These are phyloP conservation scores for Calypte anna DNA, from an alignment of 2,113 vertebrate genomes.

Conservation along the genomic window DNA sequence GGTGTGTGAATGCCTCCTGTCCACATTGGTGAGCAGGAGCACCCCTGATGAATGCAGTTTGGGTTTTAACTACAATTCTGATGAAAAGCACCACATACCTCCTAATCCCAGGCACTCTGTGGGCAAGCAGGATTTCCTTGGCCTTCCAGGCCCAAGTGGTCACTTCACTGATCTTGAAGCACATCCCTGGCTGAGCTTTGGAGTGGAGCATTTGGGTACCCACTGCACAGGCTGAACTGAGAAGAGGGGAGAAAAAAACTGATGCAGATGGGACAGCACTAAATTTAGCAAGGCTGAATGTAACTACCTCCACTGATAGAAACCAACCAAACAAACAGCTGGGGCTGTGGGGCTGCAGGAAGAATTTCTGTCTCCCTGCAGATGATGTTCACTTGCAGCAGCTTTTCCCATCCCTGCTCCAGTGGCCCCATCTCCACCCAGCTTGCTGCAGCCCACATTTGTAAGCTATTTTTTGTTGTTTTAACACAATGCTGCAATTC, in stretches of 20 bases:
- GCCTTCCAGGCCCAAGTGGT: neutral
- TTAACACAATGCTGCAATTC: slow-evolving; percentile 37
- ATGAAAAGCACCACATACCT: neutral
- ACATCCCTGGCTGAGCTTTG: neutral
- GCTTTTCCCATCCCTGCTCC: neutral
- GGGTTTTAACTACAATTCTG: neutral
- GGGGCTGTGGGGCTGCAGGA: neutral
- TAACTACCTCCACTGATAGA: neutral
- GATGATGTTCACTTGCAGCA: neutral
- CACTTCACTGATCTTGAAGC: neutral
- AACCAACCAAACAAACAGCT: neutral
- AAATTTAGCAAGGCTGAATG: neutral
- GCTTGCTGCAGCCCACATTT: neutral
- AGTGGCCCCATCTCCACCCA: neutral
- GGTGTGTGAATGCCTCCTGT: neutral
- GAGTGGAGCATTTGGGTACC: neutral
- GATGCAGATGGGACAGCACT: neutral
- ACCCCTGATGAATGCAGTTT: neutral
- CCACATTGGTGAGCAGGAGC: neutral
- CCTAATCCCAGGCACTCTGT: neutral
- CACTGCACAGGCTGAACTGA: accelerated
- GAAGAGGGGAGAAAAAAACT: neutral
- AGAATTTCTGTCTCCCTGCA: neutral
- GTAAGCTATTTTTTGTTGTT: slow-evolving; percentile 52
- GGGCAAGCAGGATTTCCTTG: neutral